phyloP scores from a whole-genome alignment of 2,113 vertebrate genomes.

The Ovis canadensis region DNA sequence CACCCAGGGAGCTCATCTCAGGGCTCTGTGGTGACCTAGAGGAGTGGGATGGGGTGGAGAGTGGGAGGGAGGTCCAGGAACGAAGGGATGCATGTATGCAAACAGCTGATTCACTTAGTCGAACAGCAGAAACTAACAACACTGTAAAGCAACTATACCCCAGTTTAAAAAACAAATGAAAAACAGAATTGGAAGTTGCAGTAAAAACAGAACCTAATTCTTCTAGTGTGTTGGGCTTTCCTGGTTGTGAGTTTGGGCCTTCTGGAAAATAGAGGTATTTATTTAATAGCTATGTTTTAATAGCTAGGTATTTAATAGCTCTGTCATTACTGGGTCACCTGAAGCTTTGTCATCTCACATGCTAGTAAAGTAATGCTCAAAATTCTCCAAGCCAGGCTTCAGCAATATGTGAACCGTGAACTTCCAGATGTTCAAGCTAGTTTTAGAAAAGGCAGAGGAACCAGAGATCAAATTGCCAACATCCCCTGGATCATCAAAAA shows the following conservation, averaged over 20 bases:
- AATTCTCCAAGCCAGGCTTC: too few species aligned
- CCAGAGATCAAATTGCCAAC: too few species aligned
- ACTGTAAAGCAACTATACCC: background rate
- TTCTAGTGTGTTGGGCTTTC: background rate
- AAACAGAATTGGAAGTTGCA: background rate
- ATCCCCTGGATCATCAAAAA: fast-evolving
- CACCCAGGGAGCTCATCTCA: background rate
- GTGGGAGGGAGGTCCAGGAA: background rate
- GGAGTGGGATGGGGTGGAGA: background rate
- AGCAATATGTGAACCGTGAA: too few species aligned
- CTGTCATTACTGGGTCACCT: background rate
- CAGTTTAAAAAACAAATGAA: background rate
- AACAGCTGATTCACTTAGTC: background rate
- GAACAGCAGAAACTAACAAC: background rate
- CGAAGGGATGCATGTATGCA: background rate
- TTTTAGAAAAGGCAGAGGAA: too few species aligned
- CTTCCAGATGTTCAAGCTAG: too few species aligned
- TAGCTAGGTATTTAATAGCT: background rate
- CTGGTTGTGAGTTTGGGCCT: background rate
- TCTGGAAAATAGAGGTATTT: background rate
- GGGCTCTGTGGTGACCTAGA: background rate
- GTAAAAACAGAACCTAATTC: background rate
- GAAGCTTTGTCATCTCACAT: background rate
- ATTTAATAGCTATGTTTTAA: background rate
- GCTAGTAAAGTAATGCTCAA: too few species aligned